A percentile compares a stretch with the other conserved stretches of the same genome.
Conservation (phyloP, 2,888 invertebrate genomes). For the Frankliniella fusca region DNA sequence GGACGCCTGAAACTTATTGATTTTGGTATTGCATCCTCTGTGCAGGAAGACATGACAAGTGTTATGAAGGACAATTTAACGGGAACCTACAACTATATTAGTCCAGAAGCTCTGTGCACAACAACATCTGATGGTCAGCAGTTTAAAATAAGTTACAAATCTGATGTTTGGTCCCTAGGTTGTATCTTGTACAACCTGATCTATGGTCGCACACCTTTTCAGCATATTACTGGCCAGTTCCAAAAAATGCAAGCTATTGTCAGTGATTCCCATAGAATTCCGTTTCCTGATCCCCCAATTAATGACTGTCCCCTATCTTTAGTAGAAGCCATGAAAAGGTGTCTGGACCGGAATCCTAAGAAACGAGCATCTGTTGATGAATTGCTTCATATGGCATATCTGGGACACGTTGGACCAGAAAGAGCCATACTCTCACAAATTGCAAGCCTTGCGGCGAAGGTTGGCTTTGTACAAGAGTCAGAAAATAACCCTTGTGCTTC, state of each 20-base stretch:
- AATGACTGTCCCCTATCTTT: conserved; percentile 57
- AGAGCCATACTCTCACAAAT: not conserved
- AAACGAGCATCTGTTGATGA: conserved; percentile 70
- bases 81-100: conserved; percentile 76
- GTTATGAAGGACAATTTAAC: conserved; percentile 76
- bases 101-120: conserved; percentile 18
- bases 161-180: conserved; percentile 97
- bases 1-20: conserved; percentile 90
- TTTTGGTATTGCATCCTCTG: conserved; percentile 90
- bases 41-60: conserved; percentile 83
- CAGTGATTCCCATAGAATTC: conserved; percentile 67
- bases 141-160: conserved; percentile 76
- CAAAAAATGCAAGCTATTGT: conserved; percentile 75
- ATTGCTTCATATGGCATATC: conserved; percentile 57
- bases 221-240: conserved; percentile 66
- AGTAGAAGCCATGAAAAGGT: conserved; percentile 62
- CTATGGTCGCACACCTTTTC: conserved; percentile 87
- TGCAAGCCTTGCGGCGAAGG: not conserved
- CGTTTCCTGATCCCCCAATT: conserved; percentile 56
- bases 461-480: not conserved
- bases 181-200: conserved; percentile 92
- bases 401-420: not conserved
- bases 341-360: conserved; percentile 68
- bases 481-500: not conserved
- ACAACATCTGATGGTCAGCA: conserved; percentile 31